Percentiles rank a stretch among this genome's conserved stretches.
Evolutionary conservation across 2,113 vertebrate genomes (phyloP).

Genomic region (Triplophysa tibetana): DNA sequence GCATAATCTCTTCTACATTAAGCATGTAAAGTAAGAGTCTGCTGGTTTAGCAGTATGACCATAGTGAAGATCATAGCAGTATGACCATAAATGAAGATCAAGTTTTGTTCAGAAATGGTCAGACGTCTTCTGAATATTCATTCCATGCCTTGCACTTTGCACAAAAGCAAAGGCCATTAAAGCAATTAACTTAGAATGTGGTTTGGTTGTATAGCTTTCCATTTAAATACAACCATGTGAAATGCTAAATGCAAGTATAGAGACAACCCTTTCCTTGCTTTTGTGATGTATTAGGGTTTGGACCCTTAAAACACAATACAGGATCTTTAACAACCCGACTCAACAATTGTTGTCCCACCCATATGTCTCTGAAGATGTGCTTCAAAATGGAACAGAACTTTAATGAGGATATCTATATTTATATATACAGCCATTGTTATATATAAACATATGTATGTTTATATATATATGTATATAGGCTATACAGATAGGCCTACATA

Average conservation of each 20-base stretch:
- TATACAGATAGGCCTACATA: too few species aligned
- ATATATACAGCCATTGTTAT: too few species aligned
- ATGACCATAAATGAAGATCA: background rate
- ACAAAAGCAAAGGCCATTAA: slow-evolving; percentile 32
- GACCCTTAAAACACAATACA: slow-evolving; percentile 29
- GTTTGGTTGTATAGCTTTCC: slow-evolving; percentile 3
- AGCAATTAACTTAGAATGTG: slow-evolving; percentile 40
- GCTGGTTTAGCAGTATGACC: background rate
- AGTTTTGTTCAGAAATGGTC: background rate
- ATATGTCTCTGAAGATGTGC: background rate
- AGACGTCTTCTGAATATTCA: slow-evolving; percentile 36
- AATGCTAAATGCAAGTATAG: slow-evolving; percentile 33
- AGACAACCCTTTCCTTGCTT: slow-evolving; percentile 12
- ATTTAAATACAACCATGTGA: slow-evolving; percentile 39
- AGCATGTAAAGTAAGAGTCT: background rate
- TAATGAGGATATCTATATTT: background rate
- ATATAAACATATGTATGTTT: too few species aligned
- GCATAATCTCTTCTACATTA: background rate
- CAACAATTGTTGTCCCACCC: background rate
- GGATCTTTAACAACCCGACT: background rate
- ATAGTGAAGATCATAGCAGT: background rate
- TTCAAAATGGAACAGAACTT: background rate
- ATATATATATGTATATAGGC: too few species aligned
- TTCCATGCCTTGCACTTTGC: background rate
- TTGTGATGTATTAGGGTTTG: slow-evolving; percentile 44